Percentiles rank a stretch among this genome's conserved stretches.
phyloP scores from a whole-genome alignment of 2,113 vertebrate genomes.

The Cnemophilus loriae region DNA sequence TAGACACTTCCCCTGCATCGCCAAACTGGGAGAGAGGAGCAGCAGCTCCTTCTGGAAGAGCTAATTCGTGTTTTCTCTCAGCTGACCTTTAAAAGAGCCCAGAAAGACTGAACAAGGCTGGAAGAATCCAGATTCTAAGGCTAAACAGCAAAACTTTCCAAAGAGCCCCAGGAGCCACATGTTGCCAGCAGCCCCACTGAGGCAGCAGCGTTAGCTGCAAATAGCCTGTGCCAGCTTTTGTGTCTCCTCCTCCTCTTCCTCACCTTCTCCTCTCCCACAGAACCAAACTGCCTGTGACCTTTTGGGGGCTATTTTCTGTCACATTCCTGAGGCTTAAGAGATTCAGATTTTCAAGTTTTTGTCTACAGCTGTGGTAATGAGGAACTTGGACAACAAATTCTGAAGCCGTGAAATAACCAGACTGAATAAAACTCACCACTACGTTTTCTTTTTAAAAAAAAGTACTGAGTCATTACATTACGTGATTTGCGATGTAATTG shows the following conservation, averaged over 20 bases:
- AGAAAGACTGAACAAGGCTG: constrained; percentile 20
- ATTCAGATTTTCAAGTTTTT: background rate
- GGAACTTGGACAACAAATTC: background rate
- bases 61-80: background rate
- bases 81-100: background rate
- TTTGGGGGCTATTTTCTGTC: background rate
- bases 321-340: background rate
- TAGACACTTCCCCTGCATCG: background rate
- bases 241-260: background rate
- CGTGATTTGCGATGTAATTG: background rate
- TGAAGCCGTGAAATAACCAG: background rate
- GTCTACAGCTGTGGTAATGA: background rate
- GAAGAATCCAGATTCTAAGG: background rate
- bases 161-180: background rate
- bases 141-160: background rate
- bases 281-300: background rate
- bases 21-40: background rate
- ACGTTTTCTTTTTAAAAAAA: background rate
- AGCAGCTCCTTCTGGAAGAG: background rate
- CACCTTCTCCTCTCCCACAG: background rate
- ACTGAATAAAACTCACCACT: background rate
- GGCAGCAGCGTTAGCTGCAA: background rate
- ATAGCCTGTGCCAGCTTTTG: background rate
- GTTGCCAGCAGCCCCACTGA: background rate
- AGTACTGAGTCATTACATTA: background rate